Evolutionary conservation across 2,797 vertebrate genomes (phyloP).

Genomic region (Parotocinclus haroldoi): DNA sequence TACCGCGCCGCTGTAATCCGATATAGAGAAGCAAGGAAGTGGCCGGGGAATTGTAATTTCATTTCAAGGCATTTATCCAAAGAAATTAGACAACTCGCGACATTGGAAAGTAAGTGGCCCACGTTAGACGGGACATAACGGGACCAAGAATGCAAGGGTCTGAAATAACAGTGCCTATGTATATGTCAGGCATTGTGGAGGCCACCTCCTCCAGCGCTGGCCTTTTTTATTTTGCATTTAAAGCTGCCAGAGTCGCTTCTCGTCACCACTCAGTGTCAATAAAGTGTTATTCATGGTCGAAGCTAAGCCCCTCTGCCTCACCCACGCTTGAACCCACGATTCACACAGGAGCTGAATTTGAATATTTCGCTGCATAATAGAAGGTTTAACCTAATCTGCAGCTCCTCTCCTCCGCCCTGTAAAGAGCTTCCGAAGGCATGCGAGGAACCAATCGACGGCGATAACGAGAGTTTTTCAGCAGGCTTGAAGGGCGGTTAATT

Average conservation of each 20-base stretch:
- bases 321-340: constrained; percentile 67
- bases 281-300: constrained; percentile 60
- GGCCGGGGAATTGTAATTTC: constrained; percentile 66
- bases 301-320: constrained; percentile 61
- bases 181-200: constrained; percentile 50
- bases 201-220: constrained; percentile 29
- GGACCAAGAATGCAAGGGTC: constrained; percentile 1
- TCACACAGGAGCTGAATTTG: constrained; percentile 66
- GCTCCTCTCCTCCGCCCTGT: constrained; percentile 58
- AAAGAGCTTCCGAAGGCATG: constrained; percentile 58
- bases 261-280: constrained; percentile 65
- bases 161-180: constrained; percentile 38
- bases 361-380: constrained; percentile 74
- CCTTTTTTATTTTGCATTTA: constrained; percentile 64
- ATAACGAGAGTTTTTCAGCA: constrained; percentile 67
- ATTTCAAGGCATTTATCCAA: constrained; percentile 69
- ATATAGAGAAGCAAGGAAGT: constrained; percentile 66
- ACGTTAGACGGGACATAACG: constrained; percentile 34
- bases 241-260: constrained; percentile 55
- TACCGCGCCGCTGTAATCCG: constrained; percentile 62
- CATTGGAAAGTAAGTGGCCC: constrained; percentile 52
- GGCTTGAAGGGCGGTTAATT: constrained; percentile 65
- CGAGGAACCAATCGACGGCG: constrained; percentile 59
- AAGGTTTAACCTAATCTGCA: constrained; percentile 70
- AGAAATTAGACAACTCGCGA: constrained; percentile 64